phyloP scores from a whole-genome alignment of 1,140 invertebrate species.

The Diabrotica undecimpunctata region DNA sequence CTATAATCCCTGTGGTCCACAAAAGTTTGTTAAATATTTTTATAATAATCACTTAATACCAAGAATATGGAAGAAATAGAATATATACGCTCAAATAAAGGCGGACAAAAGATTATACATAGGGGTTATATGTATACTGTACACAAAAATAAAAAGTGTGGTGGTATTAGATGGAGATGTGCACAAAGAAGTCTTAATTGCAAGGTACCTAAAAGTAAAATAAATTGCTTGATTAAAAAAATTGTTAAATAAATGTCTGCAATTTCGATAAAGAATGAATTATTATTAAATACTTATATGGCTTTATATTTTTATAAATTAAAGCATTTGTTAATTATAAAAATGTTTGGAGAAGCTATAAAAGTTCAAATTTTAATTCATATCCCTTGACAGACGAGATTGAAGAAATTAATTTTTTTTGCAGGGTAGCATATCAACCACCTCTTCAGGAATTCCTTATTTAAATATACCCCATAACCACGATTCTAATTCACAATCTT shows the following conservation, averaged over 20 bases:
- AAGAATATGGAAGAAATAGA: constrained; percentile 29
- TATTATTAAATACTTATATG: no score
- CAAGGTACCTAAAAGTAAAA: constrained; percentile 33
- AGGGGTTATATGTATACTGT: constrained; percentile 50
- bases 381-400: no score
- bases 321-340: no score
- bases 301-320: no score
- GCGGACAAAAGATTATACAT: constrained; percentile 50
- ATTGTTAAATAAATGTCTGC: not conserved
- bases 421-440: constrained; percentile 47
- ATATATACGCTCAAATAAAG: constrained; percentile 47
- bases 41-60: no score
- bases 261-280: no score
- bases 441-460: constrained; percentile 40
- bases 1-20: not conserved
- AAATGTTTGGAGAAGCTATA: no score
- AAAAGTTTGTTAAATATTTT: not conserved
- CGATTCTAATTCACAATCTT: constrained; percentile 46
- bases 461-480: constrained; percentile 50
- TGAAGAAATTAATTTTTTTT: not conserved
- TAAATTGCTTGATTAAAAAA: not conserved
- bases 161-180: constrained; percentile 50
- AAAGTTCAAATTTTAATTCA: no score
- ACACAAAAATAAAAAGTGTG: constrained; percentile 46
- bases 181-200: constrained; percentile 47